Conservation (phyloP, 2,113 vertebrate species). For the Lamprologus ornatipinnis region DNA sequence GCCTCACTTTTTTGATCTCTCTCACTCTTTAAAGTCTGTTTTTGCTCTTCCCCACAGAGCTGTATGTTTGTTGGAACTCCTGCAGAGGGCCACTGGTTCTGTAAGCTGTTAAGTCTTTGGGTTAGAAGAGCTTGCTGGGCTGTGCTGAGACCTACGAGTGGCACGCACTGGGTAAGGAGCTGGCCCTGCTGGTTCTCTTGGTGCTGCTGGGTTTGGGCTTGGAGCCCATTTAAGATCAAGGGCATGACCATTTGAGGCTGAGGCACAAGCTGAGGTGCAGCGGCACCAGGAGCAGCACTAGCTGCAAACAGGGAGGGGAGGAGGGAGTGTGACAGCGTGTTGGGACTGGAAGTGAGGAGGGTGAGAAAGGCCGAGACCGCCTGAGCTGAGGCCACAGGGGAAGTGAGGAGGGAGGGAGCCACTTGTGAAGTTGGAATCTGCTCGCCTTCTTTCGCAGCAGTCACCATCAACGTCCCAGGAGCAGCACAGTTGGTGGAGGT, state of each 20-base stretch:
- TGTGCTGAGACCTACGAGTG: constrained; percentile 69
- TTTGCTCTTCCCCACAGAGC: constrained; percentile 42
- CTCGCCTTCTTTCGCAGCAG: constrained; percentile 60
- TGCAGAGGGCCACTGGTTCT: constrained; percentile 67
- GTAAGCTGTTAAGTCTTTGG: constrained; percentile 72
- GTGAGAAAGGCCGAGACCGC: constrained; percentile 76
- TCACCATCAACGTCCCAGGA: constrained; percentile 52
- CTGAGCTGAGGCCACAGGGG: constrained; percentile 72
- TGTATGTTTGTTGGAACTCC: constrained; percentile 33
- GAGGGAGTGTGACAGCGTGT: constrained; percentile 62
- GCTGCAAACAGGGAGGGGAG: constrained; percentile 66
- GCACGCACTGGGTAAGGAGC: constrained; percentile 70
- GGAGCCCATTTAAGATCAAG: constrained; percentile 71
- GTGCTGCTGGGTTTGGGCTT: constrained; percentile 64
- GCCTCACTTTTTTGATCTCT: constrained; percentile 8
- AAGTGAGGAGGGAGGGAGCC: constrained; percentile 67
- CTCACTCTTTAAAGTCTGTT: constrained; percentile 13
- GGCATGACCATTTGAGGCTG: constrained; percentile 76
- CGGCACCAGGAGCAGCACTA: constrained; percentile 42
- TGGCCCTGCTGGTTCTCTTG: constrained; percentile 64
- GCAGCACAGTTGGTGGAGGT: constrained; percentile 50
- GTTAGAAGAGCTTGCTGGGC: constrained; percentile 74
- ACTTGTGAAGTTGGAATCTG: constrained; percentile 60
- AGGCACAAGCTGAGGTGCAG: constrained; percentile 68
- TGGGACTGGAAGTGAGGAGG: constrained; percentile 72